Evolutionary conservation across 2,888 invertebrate genomes (phyloP).

Genomic region (Xestia sexstrigata): DNA sequence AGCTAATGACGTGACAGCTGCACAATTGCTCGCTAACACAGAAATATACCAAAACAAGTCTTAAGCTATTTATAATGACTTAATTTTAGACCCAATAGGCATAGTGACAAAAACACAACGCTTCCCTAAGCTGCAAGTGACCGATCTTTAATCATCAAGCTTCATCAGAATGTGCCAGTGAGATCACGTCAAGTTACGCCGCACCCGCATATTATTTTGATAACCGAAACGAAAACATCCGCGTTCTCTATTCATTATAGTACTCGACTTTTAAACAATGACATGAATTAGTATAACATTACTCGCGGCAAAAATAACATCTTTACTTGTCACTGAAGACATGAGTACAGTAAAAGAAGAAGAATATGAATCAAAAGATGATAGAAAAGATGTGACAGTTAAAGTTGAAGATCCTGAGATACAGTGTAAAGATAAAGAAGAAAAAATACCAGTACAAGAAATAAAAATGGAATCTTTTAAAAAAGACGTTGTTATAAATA

Average conservation of each 20-base stretch:
- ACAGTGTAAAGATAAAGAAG: neutral
- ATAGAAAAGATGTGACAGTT: neutral
- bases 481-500: neutral
- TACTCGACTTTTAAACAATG: constrained; percentile 28
- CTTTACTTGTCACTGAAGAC: neutral
- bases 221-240: constrained; percentile 36
- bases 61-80: constrained; percentile 39
- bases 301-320: constrained; percentile 34
- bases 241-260: constrained; percentile 5
- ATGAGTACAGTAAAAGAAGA: constrained; percentile 30
- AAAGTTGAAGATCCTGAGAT: neutral
- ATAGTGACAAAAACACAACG: neutral
- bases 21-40: neutral
- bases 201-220: constrained; percentile 16
- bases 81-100: neutral
- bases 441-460: neutral
- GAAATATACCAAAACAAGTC: constrained; percentile 8
- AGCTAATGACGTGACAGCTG: neutral
- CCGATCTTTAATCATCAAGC: neutral
- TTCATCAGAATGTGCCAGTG: neutral
- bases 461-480: neutral
- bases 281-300: constrained; percentile 24
- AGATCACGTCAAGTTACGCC: neutral
- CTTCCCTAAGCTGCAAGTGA: neutral
- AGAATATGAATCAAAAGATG: neutral